These are phyloP conservation scores for Tiliacea aurago DNA, from an alignment of 2,888 invertebrate species.

Conservation along the genomic window DNA sequence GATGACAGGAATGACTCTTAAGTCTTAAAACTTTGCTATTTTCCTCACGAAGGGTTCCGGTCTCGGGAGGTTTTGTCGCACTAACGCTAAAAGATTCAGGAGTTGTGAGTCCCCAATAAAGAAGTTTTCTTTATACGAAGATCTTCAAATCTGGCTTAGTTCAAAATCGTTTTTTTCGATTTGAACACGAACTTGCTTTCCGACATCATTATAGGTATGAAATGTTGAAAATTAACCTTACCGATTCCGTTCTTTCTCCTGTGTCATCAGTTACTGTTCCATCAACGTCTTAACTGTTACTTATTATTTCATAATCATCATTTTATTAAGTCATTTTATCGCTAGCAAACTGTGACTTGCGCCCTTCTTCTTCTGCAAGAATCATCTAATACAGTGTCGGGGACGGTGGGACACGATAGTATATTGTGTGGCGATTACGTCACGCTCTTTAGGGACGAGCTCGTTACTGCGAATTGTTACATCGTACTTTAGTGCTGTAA, in stretches of 20 bases:
- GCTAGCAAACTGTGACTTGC: constrained; percentile 53
- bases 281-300: not conserved
- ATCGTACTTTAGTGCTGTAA: constrained; percentile 68
- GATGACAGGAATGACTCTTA: constrained; percentile 67
- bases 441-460: constrained; percentile 65
- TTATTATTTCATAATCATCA: not conserved
- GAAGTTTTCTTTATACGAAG: constrained; percentile 60
- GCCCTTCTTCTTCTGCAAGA: constrained; percentile 63
- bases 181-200: constrained; percentile 44
- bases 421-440: constrained; percentile 69
- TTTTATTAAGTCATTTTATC: constrained; percentile 9
- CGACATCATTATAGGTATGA: not conserved
- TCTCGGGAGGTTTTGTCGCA: constrained; percentile 66
- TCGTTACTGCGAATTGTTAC: constrained; percentile 71
- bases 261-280: not conserved
- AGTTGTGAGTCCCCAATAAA: constrained; percentile 66
- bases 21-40: constrained; percentile 70
- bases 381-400: constrained; percentile 69
- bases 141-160: constrained; percentile 35
- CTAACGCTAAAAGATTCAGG: constrained; percentile 70
- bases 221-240: constrained; percentile 3
- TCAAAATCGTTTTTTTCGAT: constrained; percentile 35
- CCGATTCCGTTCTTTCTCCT: not conserved
- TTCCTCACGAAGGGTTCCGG: constrained; percentile 66
- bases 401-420: constrained; percentile 66